phyloP scores from a whole-genome alignment of 2,888 invertebrate species.

The Conomelus anceps region DNA sequence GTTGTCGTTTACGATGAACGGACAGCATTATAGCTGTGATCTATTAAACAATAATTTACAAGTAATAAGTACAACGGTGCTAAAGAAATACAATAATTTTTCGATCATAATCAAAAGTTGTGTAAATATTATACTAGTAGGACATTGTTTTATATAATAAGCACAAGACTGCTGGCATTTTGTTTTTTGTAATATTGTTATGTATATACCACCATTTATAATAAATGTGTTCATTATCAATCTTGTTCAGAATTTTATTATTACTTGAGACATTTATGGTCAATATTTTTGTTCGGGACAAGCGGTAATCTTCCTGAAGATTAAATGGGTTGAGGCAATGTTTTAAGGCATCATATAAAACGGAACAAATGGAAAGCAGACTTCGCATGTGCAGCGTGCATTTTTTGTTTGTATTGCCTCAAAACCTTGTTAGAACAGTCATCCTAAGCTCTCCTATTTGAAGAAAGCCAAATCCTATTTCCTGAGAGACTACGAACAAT shows the following conservation, averaged over 20 bases:
- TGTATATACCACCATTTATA: not conserved
- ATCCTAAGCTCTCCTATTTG: no score
- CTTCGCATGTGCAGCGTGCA: no score
- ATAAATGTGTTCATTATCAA: not conserved
- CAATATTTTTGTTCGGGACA: no score
- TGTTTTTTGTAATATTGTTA: not conserved
- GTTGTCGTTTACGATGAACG: conserved; percentile 76
- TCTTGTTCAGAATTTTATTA: not conserved
- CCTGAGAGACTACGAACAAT: no score
- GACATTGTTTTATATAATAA: not conserved
- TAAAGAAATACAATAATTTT: not conserved
- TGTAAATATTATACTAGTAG: not conserved
- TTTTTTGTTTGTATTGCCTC: no score
- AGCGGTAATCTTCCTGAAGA: no score
- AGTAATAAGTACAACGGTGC: not conserved
- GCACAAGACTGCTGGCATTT: not conserved
- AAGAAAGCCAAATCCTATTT: no score
- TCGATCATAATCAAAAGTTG: not conserved
- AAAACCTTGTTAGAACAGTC: no score
- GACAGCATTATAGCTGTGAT: conserved; percentile 55
- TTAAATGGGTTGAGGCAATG: no score
- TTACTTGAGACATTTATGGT: not conserved
- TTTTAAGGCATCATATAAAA: no score
- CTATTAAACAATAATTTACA: not conserved
- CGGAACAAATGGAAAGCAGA: no score